These are phyloP conservation scores for Nesoenas mayeri DNA, from an alignment of 2,113 vertebrate species.

Conservation along the genomic window DNA sequence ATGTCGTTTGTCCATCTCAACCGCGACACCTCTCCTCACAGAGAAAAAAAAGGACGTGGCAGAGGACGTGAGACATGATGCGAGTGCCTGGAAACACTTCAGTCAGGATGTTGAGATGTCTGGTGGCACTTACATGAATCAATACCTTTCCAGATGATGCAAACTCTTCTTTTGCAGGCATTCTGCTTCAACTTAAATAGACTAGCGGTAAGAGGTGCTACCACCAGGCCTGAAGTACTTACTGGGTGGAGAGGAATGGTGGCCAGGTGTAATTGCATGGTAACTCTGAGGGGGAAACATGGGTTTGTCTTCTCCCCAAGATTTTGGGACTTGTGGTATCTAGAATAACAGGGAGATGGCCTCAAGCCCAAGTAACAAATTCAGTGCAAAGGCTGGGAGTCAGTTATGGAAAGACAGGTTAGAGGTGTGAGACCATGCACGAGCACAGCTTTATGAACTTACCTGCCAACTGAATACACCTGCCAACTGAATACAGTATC, in stretches of 20 bases:
- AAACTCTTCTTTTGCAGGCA: background rate
- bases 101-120: background rate
- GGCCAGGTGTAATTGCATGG: background rate
- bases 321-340: background rate
- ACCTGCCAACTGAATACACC: background rate
- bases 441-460: background rate
- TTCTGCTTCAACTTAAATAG: background rate
- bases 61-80: background rate
- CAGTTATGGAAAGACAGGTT: background rate
- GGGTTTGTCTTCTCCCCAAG: background rate
- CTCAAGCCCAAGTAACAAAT: background rate
- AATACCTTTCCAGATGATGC: background rate
- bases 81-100: background rate
- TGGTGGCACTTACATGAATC: background rate
- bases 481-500: background rate
- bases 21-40: background rate
- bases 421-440: rapidly evolving
- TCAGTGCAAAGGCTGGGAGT: background rate
- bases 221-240: background rate
- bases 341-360: background rate
- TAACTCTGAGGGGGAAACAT: background rate
- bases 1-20: too few species aligned
- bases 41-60: background rate
- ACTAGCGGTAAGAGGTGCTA: background rate
- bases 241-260: background rate